Evolutionary conservation across 2,888 invertebrate genomes (phyloP).

Genomic region (Spilarctia lutea): DNA sequence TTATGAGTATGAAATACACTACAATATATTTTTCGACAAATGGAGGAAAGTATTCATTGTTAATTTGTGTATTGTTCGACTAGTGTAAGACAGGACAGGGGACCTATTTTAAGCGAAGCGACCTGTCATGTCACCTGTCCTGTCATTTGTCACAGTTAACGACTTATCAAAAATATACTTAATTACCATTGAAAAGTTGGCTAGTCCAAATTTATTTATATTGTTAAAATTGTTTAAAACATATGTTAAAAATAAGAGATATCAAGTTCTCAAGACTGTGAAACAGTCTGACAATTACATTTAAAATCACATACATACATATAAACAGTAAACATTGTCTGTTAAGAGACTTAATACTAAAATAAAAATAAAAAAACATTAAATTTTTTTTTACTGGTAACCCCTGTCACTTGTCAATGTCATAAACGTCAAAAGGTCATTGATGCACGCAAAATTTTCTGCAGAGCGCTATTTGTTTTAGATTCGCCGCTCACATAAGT

Average conservation of each 20-base stretch:
- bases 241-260: neutral
- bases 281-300: neutral
- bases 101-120: neutral
- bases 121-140: neutral
- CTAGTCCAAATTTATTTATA: neutral
- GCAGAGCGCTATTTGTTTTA: neutral
- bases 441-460: neutral
- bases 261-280: neutral
- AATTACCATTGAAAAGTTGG: neutral
- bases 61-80: neutral
- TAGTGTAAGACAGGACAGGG: neutral
- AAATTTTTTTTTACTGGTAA: neutral
- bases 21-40: neutral
- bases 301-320: neutral
- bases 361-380: neutral
- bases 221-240: neutral
- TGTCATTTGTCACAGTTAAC: neutral
- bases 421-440: neutral
- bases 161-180: neutral
- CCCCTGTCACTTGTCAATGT: neutral
- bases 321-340: neutral
- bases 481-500: neutral
- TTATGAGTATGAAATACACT: neutral
- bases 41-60: neutral
- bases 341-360: neutral